Evolutionary conservation across 1,140 invertebrate genomes (phyloP).

Genomic region (Nebria ingens): DNA sequence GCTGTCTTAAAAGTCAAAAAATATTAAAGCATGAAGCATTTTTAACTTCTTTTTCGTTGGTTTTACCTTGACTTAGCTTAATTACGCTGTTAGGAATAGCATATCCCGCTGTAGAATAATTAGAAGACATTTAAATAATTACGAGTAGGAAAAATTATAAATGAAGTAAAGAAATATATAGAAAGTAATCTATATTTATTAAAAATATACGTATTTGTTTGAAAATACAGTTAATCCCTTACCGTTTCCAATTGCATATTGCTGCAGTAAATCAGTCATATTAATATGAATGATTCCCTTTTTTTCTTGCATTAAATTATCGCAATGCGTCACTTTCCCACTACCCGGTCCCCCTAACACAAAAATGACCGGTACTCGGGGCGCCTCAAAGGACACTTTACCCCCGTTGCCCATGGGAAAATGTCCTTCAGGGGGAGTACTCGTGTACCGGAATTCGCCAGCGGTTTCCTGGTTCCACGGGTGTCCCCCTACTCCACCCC

Average conservation of each 20-base stretch:
- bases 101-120: neutral
- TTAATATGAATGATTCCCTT: constrained; percentile 77
- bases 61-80: neutral
- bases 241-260: constrained; percentile 81
- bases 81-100: neutral
- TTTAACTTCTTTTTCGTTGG: neutral
- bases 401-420: constrained; percentile 65
- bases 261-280: constrained; percentile 79
- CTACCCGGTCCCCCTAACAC: constrained; percentile 80
- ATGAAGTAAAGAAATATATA: no score
- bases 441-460: constrained; percentile 39
- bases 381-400: constrained; percentile 69
- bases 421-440: constrained; percentile 49
- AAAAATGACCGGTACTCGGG: constrained; percentile 77
- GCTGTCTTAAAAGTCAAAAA: no score
- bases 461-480: constrained; percentile 33
- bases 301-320: constrained; percentile 75
- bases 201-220: no score
- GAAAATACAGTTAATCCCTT: no score
- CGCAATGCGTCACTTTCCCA: constrained; percentile 87
- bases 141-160: no score
- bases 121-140: no score
- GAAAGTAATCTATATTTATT: no score
- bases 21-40: no score
- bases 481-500: constrained; percentile 38